Conservation (phyloP, 2,797 vertebrate species). For the Falco rusticolus region DNA sequence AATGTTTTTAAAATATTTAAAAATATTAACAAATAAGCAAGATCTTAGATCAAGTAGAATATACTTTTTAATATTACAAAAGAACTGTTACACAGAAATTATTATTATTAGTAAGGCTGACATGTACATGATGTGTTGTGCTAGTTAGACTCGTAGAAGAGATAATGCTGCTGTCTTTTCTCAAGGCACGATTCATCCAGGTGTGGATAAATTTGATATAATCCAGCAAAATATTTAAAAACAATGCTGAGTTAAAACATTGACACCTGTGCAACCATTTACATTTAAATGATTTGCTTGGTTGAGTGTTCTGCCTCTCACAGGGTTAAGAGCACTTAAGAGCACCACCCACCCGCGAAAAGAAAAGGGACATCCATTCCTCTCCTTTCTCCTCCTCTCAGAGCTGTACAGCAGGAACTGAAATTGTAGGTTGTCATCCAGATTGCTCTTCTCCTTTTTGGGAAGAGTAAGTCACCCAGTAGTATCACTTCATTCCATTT, state of each 20-base stretch:
- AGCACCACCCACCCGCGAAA: neutral
- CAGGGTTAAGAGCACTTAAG: neutral
- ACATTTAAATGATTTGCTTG: neutral
- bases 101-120: neutral
- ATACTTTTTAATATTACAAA: neutral
- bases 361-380: neutral
- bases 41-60: neutral
- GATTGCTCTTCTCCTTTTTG: neutral
- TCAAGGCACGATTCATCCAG: neutral
- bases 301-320: neutral
- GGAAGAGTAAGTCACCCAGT: neutral
- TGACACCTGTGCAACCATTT: neutral
- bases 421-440: neutral
- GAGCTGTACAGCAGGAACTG: neutral
- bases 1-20: neutral
- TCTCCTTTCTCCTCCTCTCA: neutral
- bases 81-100: neutral
- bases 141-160: neutral
- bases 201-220: neutral
- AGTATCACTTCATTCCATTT: neutral
- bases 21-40: neutral
- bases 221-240: neutral
- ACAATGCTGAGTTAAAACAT: neutral
- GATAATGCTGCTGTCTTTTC: neutral
- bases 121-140: neutral